Conservation (phyloP, 2,888 invertebrate genomes). For the Argyra leucocephala region DNA sequence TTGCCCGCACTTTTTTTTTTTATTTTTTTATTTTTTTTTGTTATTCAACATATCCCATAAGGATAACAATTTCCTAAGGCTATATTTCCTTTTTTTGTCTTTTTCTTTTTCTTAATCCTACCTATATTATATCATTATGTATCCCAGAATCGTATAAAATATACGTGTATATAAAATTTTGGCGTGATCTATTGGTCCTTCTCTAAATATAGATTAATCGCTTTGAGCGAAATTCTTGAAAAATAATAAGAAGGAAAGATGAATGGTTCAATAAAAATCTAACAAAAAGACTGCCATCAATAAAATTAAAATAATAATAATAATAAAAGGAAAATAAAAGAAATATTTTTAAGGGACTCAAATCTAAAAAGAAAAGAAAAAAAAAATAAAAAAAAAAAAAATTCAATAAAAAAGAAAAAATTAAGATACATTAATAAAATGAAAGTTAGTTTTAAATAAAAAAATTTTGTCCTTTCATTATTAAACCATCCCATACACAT, state of each 20-base stretch:
- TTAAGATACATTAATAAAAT: not conserved
- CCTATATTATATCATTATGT: too few species aligned
- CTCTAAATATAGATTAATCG: slow-evolving; percentile 25
- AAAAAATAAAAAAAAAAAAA: slow-evolving; percentile 8
- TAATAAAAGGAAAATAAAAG: not conserved
- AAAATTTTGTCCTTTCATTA: not conserved
- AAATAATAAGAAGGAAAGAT: slow-evolving; percentile 25
- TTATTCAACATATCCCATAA: not conserved
- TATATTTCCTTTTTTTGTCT: not conserved
- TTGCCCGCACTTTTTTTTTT: slow-evolving; percentile 1
- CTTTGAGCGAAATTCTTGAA: slow-evolving; percentile 23
- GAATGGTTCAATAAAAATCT: slow-evolving; percentile 25
- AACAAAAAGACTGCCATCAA: slow-evolving; percentile 19
- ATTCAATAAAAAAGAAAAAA: not conserved
- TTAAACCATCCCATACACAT: too few species aligned
- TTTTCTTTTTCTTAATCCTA: not conserved
- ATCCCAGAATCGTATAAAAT: not conserved
- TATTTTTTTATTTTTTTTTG: too few species aligned
- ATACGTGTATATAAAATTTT: not conserved
- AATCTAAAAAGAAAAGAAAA: slow-evolving; percentile 1
- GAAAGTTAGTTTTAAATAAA: not conserved
- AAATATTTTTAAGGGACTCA: not conserved
- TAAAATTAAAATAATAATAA: not conserved
- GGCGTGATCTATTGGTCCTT: slow-evolving; percentile 21
- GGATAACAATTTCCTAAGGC: slow-evolving; percentile 1